Percentiles rank a stretch among this genome's conserved stretches.
Conservation (phyloP, 2,113 vertebrate genomes). For the Tympanuchus pallidicinctus region DNA sequence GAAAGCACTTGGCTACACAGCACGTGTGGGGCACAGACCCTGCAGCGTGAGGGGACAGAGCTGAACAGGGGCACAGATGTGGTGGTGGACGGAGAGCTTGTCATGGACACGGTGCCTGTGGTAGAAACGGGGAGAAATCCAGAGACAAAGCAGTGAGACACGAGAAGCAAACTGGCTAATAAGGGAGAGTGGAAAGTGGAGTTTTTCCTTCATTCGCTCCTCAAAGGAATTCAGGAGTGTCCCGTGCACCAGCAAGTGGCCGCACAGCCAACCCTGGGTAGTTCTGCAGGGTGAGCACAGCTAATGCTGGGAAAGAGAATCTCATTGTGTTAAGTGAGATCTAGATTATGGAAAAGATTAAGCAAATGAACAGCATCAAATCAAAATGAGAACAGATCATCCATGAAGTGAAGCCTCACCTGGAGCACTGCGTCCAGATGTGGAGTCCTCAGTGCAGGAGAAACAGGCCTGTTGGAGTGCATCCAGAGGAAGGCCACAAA, state of each 20-base stretch:
- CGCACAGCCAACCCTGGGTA: not conserved
- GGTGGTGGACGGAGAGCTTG: not conserved
- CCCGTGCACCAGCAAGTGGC: too few relatives aligned
- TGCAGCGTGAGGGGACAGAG: not conserved
- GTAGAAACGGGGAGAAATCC: not conserved
- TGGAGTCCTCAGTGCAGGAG: too few relatives aligned
- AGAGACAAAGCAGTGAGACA: not conserved
- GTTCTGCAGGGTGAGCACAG: fast-evolving
- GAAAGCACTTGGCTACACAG: not conserved
- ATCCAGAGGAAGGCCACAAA: too few relatives aligned
- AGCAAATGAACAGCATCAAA: not conserved
- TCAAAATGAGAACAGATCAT: not conserved
- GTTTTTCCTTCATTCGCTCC: not conserved
- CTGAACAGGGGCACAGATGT: not conserved
- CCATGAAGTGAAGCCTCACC: not conserved
- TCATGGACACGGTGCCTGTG: not conserved
- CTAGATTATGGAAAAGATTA: not conserved
- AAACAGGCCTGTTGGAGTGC: too few relatives aligned
- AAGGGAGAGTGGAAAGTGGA: not conserved
- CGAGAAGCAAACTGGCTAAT: not conserved
- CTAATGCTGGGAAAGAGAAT: too few relatives aligned
- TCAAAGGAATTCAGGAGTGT: too few relatives aligned
- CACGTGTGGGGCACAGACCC: too few relatives aligned
- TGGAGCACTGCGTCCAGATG: too few relatives aligned
- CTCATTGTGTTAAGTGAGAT: too few relatives aligned